phyloP scores from a whole-genome alignment of 2,888 invertebrate genomes.

The Marasmarcha lunaedactyla region DNA sequence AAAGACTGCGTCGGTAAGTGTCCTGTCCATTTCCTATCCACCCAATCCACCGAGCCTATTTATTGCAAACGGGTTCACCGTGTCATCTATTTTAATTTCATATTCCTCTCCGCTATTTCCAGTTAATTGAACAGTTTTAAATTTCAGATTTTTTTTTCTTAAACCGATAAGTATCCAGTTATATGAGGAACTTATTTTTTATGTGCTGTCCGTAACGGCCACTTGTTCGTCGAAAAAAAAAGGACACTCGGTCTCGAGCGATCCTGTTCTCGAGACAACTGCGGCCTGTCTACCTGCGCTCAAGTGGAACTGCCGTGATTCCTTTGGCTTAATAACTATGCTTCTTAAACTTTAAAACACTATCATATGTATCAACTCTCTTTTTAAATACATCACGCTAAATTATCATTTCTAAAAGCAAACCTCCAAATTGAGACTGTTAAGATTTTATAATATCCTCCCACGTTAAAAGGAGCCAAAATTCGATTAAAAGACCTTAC shows the following conservation, averaged over 20 bases:
- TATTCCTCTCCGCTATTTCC: background rate
- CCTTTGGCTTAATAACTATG: constrained; percentile 19
- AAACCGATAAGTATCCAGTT: constrained; percentile 4
- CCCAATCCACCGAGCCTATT: too few species aligned
- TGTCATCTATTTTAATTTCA: too few species aligned
- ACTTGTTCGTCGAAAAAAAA: constrained; percentile 42
- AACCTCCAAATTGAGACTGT: too few species aligned
- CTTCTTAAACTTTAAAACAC: constrained; percentile 2
- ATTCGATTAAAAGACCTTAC: background rate
- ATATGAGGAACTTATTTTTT: constrained; percentile 30
- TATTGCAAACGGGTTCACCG: too few species aligned
- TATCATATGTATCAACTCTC: background rate
- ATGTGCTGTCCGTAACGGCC: constrained; percentile 53
- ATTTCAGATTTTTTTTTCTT: constrained; percentile 12
- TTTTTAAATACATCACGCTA: too few species aligned
- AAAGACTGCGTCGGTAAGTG: constrained; percentile 53
- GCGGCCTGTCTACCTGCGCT: constrained; percentile 49
- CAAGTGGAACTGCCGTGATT: constrained; percentile 46
- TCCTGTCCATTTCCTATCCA: too few species aligned
- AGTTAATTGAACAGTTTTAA: too few species aligned
- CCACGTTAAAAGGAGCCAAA: background rate
- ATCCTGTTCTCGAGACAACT: constrained; percentile 45
- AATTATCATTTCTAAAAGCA: too few species aligned
- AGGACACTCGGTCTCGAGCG: constrained; percentile 42
- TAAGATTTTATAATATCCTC: background rate